Evolutionary conservation across 2,797 vertebrate genomes (phyloP).

Genomic region (Orestias chungarensis): DNA sequence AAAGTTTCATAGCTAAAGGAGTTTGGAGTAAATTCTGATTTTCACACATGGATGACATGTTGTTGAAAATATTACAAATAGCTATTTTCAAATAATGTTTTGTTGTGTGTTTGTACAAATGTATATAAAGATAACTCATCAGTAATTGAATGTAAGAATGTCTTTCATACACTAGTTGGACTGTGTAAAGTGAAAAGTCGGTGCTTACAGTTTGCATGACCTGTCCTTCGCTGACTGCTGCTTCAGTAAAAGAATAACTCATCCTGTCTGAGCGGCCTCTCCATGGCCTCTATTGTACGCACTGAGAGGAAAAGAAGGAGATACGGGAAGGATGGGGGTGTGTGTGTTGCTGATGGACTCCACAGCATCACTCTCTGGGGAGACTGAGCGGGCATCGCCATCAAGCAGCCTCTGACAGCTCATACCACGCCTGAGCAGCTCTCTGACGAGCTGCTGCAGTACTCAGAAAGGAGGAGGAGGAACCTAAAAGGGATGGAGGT

Average conservation of each 20-base stretch:
- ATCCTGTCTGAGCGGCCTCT: constrained; percentile 71
- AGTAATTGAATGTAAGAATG: neutral
- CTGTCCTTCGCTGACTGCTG: constrained; percentile 65
- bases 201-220: constrained; percentile 58
- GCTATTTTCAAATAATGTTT: neutral
- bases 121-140: neutral
- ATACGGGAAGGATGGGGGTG: constrained; percentile 13
- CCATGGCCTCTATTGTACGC: constrained; percentile 63
- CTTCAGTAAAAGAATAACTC: constrained; percentile 62
- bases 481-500: constrained; percentile 4
- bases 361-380: constrained; percentile 68
- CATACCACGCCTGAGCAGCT: constrained; percentile 84
- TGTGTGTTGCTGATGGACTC: constrained; percentile 71
- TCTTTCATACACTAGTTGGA: constrained; percentile 6
- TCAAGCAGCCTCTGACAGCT: constrained; percentile 85
- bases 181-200: constrained; percentile 21
- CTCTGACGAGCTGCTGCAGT: constrained; percentile 72
- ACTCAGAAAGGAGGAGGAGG: constrained; percentile 17
- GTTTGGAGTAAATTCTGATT: neutral
- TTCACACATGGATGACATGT: neutral
- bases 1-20: neutral
- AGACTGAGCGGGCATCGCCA: constrained; percentile 72
- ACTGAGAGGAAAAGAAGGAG: constrained; percentile 23
- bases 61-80: neutral
- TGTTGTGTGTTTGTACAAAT: neutral